These are phyloP conservation scores for Cossypha dichroa DNA, from an alignment of 2,797 vertebrate species.

Conservation along the genomic window DNA sequence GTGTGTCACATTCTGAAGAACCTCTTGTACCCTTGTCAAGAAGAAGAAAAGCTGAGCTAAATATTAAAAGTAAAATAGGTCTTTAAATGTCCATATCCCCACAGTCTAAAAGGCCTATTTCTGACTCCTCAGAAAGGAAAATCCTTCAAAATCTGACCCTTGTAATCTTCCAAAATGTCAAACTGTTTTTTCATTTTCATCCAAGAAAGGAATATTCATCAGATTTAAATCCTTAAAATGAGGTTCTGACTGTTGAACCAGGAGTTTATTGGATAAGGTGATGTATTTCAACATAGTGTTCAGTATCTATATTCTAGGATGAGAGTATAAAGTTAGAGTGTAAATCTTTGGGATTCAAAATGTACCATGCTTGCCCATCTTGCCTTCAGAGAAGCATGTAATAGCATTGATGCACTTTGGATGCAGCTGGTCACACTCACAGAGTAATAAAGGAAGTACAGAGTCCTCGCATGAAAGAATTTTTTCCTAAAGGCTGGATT, in stretches of 20 bases:
- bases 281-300: neutral
- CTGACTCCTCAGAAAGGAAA: neutral
- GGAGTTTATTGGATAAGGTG: neutral
- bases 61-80: neutral
- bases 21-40: neutral
- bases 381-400: neutral
- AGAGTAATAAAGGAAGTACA: neutral
- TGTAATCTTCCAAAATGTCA: conserved; percentile 14
- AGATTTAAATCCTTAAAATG: conserved; percentile 30
- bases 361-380: neutral
- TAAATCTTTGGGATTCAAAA: neutral
- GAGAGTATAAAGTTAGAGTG: neutral
- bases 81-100: neutral
- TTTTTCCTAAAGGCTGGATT: neutral
- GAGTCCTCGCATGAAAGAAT: neutral
- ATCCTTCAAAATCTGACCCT: conserved; percentile 9
- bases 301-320: neutral
- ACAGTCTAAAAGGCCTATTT: neutral
- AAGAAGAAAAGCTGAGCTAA: conserved; percentile 7
- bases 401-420: neutral
- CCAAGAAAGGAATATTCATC: neutral
- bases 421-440: neutral
- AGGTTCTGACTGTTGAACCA: neutral
- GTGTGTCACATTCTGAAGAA: neutral
- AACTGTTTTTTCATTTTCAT: neutral